Evolutionary conservation across 2,113 vertebrate genomes (phyloP).

Genomic region (Hucho hucho): DNA sequence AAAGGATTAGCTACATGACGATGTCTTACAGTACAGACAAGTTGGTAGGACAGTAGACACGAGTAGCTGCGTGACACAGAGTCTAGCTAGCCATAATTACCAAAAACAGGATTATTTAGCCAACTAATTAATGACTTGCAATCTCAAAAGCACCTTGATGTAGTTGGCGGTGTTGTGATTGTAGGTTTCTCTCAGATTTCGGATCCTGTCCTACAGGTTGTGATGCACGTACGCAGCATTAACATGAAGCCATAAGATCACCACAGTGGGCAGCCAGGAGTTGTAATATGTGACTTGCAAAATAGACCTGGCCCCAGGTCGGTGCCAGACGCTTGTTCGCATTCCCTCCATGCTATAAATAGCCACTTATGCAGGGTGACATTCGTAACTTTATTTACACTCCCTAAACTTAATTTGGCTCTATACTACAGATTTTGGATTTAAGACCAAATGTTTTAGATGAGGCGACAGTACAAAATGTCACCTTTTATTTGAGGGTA

Average conservation of each 20-base stretch:
- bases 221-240: background rate
- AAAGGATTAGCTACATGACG: slow-evolving; percentile 48
- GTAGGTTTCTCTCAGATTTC: no score
- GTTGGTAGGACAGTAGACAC: background rate
- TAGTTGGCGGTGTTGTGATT: background rate
- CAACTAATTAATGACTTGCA: no score
- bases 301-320: slow-evolving; percentile 14
- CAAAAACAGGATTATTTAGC: no score
- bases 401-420: slow-evolving; percentile 44
- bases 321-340: slow-evolving; percentile 40
- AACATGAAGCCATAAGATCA: background rate
- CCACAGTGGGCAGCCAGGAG: background rate
- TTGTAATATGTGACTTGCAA: slow-evolving; percentile 35
- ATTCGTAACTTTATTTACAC: slow-evolving; percentile 48
- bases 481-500: no score
- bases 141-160: no score
- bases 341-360: slow-evolving; percentile 74
- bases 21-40: slow-evolving; percentile 26
- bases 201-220: no score
- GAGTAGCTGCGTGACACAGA: background rate
- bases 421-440: no score
- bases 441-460: no score
- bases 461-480: no score
- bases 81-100: no score
- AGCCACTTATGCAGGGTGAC: slow-evolving; percentile 67